A percentile compares a stretch with the other conserved stretches of the same genome.
Conservation (phyloP, 1,140 invertebrate genomes). For the Rhyzopertha dominica region DNA sequence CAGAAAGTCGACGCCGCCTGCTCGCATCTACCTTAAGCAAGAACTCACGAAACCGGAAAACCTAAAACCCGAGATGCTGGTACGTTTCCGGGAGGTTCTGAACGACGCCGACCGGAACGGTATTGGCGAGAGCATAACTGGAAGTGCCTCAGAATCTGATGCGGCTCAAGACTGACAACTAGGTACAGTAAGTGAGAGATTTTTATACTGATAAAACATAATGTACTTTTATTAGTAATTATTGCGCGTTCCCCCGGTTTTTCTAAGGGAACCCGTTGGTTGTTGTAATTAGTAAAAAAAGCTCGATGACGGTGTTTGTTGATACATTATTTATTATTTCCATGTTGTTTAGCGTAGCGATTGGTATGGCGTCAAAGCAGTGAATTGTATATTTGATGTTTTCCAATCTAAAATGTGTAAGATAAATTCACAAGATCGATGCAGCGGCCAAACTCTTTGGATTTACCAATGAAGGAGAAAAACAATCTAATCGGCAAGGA, state of each 20-base stretch:
- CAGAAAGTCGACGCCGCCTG: slow-evolving; percentile 39
- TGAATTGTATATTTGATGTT: slow-evolving; percentile 37
- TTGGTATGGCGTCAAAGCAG: slow-evolving; percentile 42
- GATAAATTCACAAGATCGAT: too few relatives aligned
- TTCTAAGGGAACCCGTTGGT: slow-evolving; percentile 23
- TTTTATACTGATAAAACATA: slow-evolving; percentile 36
- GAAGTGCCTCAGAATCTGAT: slow-evolving; percentile 42
- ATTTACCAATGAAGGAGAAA: too few relatives aligned
- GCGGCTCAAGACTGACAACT: slow-evolving; percentile 44
- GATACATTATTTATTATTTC: slow-evolving; percentile 38
- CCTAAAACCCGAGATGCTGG: slow-evolving; percentile 49
- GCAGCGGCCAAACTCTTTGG: too few relatives aligned
- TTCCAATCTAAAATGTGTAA: slow-evolving; percentile 38
- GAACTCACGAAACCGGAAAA: slow-evolving; percentile 53
- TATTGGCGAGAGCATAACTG: slow-evolving; percentile 24
- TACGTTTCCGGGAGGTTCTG: slow-evolving; percentile 44
- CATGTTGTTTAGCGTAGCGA: slow-evolving; percentile 18
- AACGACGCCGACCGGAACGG: slow-evolving; percentile 35
- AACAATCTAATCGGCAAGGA: too few relatives aligned
- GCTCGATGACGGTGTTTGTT: slow-evolving; percentile 44
- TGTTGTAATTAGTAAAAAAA: slow-evolving; percentile 37
- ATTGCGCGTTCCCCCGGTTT: too few relatives aligned
- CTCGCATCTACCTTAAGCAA: slow-evolving; percentile 50
- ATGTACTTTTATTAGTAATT: too few relatives aligned
- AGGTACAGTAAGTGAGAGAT: slow-evolving; percentile 37